Percentiles rank a stretch among this genome's conserved stretches.
Conservation (phyloP, 2,888 invertebrate species). For the Pristionchus fissidentatus region DNA sequence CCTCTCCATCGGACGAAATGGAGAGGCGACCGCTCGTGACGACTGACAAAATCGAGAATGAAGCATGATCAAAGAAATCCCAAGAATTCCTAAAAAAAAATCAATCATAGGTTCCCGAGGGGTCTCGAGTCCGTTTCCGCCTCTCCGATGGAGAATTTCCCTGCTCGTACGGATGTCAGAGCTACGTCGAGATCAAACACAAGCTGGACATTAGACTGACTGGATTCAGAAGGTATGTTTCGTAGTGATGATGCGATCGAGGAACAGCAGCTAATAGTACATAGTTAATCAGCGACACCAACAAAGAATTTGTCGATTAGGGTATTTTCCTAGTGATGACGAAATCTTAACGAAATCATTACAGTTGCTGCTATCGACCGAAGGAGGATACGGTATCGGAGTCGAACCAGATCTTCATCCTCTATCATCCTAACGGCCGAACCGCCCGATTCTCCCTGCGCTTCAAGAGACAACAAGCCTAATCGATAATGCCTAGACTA, state of each 20-base stretch:
- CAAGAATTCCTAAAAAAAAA: no score
- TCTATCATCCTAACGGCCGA: slow-evolving; percentile 74
- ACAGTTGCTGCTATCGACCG: slow-evolving; percentile 74
- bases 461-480: slow-evolving; percentile 66
- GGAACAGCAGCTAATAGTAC: no score
- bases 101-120: slow-evolving; percentile 68
- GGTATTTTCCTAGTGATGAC: no score
- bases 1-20: no score
- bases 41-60: no score
- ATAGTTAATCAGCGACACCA: no score
- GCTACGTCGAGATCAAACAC: slow-evolving; percentile 75
- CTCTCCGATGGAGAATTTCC: slow-evolving; percentile 74
- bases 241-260: no score
- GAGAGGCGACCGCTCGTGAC: no score
- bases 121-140: slow-evolving; percentile 72
- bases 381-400: slow-evolving; percentile 75
- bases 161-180: slow-evolving; percentile 75
- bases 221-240: slow-evolving; percentile 73
- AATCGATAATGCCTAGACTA: neutral
- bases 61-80: neutral
- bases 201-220: slow-evolving; percentile 73
- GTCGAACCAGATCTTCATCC: slow-evolving; percentile 73
- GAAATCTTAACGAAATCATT: no score
- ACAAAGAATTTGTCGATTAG: no score
- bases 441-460: slow-evolving; percentile 74